These are phyloP conservation scores for Dendroctonus valens DNA, from an alignment of 1,140 invertebrate species.

Conservation along the genomic window DNA sequence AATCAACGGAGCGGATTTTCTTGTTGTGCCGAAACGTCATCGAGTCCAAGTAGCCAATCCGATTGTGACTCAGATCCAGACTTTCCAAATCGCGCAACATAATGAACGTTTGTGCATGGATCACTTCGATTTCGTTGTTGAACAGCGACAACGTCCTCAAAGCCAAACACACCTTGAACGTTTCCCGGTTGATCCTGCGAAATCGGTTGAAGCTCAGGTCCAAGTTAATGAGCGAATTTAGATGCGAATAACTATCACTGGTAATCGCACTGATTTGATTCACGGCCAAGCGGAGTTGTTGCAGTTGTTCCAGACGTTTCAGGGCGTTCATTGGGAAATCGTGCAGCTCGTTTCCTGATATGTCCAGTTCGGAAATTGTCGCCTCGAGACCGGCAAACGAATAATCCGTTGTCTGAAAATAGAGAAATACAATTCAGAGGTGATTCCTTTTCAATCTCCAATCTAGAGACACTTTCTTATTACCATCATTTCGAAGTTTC, in stretches of 20 bases:
- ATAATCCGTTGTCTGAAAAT: constrained; percentile 67
- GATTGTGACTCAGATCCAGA: constrained; percentile 85
- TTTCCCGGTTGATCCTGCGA: constrained; percentile 68
- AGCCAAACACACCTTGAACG: constrained; percentile 75
- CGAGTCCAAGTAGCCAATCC: constrained; percentile 70
- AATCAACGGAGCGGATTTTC: constrained; percentile 75
- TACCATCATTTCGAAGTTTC: no score
- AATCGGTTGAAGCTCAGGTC: constrained; percentile 88
- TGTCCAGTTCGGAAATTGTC: constrained; percentile 75
- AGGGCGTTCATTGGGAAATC: constrained; percentile 78
- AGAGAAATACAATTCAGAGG: no score
- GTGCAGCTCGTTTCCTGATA: constrained; percentile 82
- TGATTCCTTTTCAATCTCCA: no score
- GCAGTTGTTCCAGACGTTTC: constrained; percentile 69
- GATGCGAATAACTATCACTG: constrained; percentile 67
- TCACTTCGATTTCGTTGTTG: constrained; percentile 75
- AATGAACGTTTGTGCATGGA: constrained; percentile 75
- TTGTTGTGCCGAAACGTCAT: constrained; percentile 73
- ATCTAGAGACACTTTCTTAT: no score
- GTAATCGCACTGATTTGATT: constrained; percentile 76
- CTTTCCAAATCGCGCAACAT: constrained; percentile 73
- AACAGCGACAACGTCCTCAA: constrained; percentile 78
- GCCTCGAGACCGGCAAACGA: constrained; percentile 82
- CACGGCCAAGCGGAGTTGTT: constrained; percentile 74
- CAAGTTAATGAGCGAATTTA: constrained; percentile 71